A percentile compares a stretch with the other conserved stretches of the same genome.
phyloP scores from a whole-genome alignment of 2,113 vertebrate genomes.

The Machaerirhynchus nigripectus region DNA sequence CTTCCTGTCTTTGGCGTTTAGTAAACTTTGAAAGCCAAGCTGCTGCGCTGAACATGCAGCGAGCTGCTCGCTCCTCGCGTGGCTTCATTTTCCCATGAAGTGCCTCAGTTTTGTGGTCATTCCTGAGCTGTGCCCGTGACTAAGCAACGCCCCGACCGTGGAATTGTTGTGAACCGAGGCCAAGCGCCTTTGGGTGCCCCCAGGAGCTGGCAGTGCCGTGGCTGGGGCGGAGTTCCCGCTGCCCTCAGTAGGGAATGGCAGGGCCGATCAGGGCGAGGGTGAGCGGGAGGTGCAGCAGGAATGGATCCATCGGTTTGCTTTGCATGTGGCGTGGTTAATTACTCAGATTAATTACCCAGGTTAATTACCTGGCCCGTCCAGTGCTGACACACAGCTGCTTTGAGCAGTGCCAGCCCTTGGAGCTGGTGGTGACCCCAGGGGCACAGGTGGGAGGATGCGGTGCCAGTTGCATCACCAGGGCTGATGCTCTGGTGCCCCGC shows the following conservation, averaged over 20 bases:
- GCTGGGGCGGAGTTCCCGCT: background rate
- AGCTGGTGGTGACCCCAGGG: background rate
- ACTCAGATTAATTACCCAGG: background rate
- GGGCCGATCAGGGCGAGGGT: accelerated
- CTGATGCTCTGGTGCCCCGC: background rate
- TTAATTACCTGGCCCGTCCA: background rate
- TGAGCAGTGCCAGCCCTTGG: background rate
- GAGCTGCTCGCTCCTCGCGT: accelerated
- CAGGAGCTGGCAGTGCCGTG: accelerated
- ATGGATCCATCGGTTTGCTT: accelerated
- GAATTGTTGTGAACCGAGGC: background rate
- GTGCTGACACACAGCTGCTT: background rate
- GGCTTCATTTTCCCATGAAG: background rate
- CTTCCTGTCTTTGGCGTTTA: background rate
- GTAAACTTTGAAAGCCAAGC: background rate
- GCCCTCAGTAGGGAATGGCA: background rate
- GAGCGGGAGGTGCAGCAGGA: accelerated
- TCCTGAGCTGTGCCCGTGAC: accelerated
- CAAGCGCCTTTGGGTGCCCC: accelerated
- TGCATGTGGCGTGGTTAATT: background rate
- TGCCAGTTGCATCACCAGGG: too few relatives aligned
- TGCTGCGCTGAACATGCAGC: accelerated
- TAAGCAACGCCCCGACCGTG: accelerated
- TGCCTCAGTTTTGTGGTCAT: background rate
- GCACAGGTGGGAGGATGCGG: accelerated